Conservation (phyloP, 2,888 invertebrate species). For the Neoascia interrupta region DNA sequence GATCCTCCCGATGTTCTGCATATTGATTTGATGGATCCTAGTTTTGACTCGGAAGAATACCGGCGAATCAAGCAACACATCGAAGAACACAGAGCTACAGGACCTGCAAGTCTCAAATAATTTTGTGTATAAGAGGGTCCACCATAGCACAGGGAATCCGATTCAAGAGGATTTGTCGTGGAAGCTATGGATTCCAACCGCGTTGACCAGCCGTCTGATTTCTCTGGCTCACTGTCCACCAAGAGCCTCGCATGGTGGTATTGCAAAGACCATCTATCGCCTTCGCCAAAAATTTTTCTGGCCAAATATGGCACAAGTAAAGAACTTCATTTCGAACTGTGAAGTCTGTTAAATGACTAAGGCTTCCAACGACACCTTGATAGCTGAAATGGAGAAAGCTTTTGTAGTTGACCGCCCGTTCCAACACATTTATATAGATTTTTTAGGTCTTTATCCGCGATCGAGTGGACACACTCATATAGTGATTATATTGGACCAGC, state of each 20-base stretch:
- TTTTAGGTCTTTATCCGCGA: not conserved
- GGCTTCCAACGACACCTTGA: not conserved
- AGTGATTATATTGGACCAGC: not conserved
- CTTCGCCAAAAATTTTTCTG: too few relatives aligned
- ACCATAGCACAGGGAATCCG: too few relatives aligned
- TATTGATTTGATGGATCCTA: too few relatives aligned
- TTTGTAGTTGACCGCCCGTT: not conserved
- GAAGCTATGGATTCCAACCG: constrained; percentile 15
- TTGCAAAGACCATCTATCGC: too few relatives aligned
- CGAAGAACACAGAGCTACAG: constrained; percentile 2
- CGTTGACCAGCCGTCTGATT: too few relatives aligned
- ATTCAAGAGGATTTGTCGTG: too few relatives aligned
- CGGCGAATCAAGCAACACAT: not conserved
- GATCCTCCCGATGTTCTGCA: too few relatives aligned
- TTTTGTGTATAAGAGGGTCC: too few relatives aligned
- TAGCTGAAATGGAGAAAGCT: not conserved
- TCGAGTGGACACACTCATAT: constrained; percentile 12
- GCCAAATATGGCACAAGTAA: constrained; percentile 1
- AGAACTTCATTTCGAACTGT: not conserved
- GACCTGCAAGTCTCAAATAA: too few relatives aligned
- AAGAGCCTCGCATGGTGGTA: too few relatives aligned
- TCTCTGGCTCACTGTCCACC: too few relatives aligned
- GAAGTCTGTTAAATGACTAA: constrained; percentile 5
- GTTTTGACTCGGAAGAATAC: not conserved
- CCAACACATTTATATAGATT: too few relatives aligned